A percentile compares a stretch with the other conserved stretches of the same genome.
phyloP scores from a whole-genome alignment of 2,888 invertebrate species.

The Andrena minutula region DNA sequence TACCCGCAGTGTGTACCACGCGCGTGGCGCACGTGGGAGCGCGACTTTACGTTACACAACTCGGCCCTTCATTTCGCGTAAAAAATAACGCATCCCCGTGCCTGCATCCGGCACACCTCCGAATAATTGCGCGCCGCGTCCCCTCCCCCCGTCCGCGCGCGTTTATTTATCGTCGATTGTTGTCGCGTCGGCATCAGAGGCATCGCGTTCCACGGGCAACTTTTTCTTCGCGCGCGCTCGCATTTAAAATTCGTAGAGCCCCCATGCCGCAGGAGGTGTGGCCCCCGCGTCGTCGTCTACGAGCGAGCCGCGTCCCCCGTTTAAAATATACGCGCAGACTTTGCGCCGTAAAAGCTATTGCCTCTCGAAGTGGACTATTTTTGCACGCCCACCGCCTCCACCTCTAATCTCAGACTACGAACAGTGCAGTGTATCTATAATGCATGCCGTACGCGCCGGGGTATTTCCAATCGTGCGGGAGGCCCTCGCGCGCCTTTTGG shows the following conservation, averaged over 20 bases:
- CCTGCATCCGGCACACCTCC: slow-evolving; percentile 47
- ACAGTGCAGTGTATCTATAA: slow-evolving; percentile 59
- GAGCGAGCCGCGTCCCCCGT: slow-evolving; percentile 37
- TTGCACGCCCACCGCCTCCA: slow-evolving; percentile 57
- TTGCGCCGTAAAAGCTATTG: slow-evolving; percentile 60
- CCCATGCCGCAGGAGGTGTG: slow-evolving; percentile 40
- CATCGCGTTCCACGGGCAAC: slow-evolving; percentile 21
- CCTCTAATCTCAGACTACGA: slow-evolving; percentile 68
- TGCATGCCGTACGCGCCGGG: slow-evolving; percentile 58
- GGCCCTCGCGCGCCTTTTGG: slow-evolving; percentile 11
- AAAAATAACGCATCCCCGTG: slow-evolving; percentile 27
- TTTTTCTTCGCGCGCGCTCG: slow-evolving; percentile 43
- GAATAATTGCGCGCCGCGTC: slow-evolving; percentile 50
- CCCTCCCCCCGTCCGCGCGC: not conserved
- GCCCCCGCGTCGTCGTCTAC: slow-evolving; percentile 23
- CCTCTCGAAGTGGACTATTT: slow-evolving; percentile 63
- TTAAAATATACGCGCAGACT: slow-evolving; percentile 53
- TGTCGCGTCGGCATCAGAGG: slow-evolving; percentile 55
- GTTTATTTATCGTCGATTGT: slow-evolving; percentile 66
- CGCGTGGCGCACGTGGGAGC: not conserved
- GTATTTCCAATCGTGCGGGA: slow-evolving; percentile 68
- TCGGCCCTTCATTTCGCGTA: slow-evolving; percentile 1
- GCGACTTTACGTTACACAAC: not conserved
- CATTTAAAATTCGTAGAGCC: slow-evolving; percentile 58
- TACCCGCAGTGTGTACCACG: too few species aligned